These are phyloP conservation scores for Lerema accius DNA, from an alignment of 1,140 invertebrate genomes.

Conservation along the genomic window DNA sequence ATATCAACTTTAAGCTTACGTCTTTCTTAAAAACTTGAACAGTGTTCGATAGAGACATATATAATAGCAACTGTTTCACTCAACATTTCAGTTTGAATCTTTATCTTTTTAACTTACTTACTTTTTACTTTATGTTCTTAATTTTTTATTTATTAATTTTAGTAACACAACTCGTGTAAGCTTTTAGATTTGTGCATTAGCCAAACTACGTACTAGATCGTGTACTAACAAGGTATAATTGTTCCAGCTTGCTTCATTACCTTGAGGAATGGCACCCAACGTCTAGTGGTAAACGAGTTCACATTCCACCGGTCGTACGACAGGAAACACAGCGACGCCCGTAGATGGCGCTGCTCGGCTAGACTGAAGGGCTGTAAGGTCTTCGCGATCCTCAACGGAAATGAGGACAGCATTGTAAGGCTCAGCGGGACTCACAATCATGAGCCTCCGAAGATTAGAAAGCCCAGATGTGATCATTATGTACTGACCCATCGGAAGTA, in stretches of 20 bases:
- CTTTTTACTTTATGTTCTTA: no score
- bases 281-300: constrained; percentile 39
- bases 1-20: no score
- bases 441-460: constrained; percentile 32
- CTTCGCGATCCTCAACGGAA: constrained; percentile 35
- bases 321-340: constrained; percentile 33
- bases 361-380: constrained; percentile 41
- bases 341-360: constrained; percentile 44
- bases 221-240: not conserved
- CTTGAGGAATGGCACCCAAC: constrained; percentile 15
- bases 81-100: no score
- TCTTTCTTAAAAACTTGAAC: no score
- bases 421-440: constrained; percentile 30
- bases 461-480: constrained; percentile 17
- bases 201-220: no score
- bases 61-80: no score
- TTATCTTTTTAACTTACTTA: no score
- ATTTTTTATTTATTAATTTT: no score
- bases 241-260: constrained; percentile 28
- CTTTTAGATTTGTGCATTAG: no score
- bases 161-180: no score
- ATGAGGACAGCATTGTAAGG: constrained; percentile 30
- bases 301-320: constrained; percentile 39
- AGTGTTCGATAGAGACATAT: no score
- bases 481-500: constrained; percentile 25